These are phyloP conservation scores for Leptinotarsa peninsularis DNA, from an alignment of 2,888 invertebrate species.

Conservation along the genomic window DNA sequence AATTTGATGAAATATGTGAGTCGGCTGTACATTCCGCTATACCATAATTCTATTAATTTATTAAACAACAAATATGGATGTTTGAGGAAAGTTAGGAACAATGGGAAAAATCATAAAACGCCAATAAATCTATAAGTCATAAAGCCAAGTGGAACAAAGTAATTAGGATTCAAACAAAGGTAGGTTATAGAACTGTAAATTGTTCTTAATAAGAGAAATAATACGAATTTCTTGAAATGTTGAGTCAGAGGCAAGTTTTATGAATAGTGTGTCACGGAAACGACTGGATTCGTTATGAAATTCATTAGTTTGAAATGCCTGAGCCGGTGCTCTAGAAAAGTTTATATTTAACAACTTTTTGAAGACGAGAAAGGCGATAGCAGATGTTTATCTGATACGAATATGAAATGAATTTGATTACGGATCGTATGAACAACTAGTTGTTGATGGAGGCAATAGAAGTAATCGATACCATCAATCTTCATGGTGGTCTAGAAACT, in stretches of 20 bases:
- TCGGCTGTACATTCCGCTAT: background rate
- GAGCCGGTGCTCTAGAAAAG: conserved; percentile 1
- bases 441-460: too few species aligned
- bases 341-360: background rate
- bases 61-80: background rate
- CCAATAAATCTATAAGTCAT: conserved; percentile 4
- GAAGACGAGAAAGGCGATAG: background rate
- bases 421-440: background rate
- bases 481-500: too few species aligned
- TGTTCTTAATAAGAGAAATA: conserved; percentile 17
- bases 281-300: conserved; percentile 11
- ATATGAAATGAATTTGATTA: background rate
- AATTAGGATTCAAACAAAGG: conserved; percentile 13
- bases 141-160: conserved; percentile 1
- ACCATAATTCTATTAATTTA: background rate
- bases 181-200: conserved; percentile 19
- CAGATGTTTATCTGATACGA: too few species aligned
- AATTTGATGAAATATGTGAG: too few species aligned
- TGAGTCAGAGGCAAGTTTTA: conserved; percentile 14
- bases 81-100: background rate
- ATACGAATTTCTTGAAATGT: conserved; percentile 20
- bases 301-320: background rate
- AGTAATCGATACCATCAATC: too few species aligned
- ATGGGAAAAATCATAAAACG: background rate
- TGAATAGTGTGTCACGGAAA: conserved; percentile 16